Percentiles rank a stretch among this genome's conserved stretches.
These are phyloP conservation scores for Melanotus villosus DNA, from an alignment of 2,888 invertebrate species.

Conservation along the genomic window DNA sequence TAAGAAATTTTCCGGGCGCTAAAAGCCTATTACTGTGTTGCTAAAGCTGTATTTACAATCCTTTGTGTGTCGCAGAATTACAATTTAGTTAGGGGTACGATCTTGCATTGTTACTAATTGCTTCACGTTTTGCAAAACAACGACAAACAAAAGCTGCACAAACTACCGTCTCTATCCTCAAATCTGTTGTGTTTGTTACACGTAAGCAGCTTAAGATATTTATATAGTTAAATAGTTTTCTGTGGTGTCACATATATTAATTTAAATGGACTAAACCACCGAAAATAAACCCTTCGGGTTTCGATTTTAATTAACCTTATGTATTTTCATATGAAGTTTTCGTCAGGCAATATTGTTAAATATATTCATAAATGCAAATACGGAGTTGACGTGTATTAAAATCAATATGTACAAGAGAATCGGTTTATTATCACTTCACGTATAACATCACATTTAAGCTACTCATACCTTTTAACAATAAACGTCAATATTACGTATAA, in stretches of 20 bases:
- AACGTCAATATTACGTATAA: constrained; percentile 6
- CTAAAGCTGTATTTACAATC: not conserved
- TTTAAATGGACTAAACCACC: too few species aligned
- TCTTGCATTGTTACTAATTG: constrained; percentile 14
- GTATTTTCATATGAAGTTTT: not conserved
- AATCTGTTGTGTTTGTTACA: not conserved
- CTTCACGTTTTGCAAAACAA: constrained; percentile 10
- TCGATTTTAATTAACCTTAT: not conserved
- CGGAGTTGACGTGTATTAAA: not conserved
- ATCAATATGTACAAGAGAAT: not conserved
- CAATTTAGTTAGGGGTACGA: constrained; percentile 1
- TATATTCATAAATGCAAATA: not conserved
- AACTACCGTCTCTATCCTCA: not conserved
- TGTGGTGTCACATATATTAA: too few species aligned
- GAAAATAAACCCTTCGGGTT: not conserved
- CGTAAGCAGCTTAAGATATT: not conserved
- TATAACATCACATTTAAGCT: constrained; percentile 9
- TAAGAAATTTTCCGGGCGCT: not conserved
- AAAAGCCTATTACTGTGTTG: not conserved
- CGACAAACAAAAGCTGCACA: not conserved
- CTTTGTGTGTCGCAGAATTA: not conserved
- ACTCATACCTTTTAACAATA: constrained; percentile 17
- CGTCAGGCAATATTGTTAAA: too few species aligned
- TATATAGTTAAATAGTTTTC: too few species aligned
- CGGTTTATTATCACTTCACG: constrained; percentile 12